phyloP scores from a whole-genome alignment of 2,113 vertebrate species.

The Dasyornis broadbenti region DNA sequence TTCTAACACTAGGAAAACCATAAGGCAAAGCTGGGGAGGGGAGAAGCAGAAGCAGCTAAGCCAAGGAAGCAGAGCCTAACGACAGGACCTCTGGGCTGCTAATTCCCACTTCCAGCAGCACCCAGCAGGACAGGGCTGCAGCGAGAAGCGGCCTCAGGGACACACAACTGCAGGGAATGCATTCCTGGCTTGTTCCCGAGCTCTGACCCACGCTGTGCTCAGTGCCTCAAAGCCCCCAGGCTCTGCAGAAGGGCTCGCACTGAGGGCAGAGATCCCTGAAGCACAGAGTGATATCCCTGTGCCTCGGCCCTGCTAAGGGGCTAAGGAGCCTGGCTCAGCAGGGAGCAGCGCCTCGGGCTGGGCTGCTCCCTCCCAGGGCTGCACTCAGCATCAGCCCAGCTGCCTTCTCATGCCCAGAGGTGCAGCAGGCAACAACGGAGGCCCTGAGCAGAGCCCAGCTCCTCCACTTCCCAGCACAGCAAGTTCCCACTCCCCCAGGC shows the following conservation, averaged over 20 bases:
- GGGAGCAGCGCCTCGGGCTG: background rate
- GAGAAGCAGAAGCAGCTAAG: background rate
- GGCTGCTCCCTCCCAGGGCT: background rate
- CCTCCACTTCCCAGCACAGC: background rate
- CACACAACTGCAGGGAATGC: background rate
- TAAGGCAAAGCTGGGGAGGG: background rate
- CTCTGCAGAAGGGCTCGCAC: background rate
- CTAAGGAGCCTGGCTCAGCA: background rate
- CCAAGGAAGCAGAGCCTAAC: background rate
- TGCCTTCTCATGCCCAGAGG: background rate
- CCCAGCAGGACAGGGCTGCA: background rate
- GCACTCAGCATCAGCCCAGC: background rate
- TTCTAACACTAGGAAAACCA: background rate
- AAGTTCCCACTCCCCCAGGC: constrained; percentile 11
- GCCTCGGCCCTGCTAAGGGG: background rate
- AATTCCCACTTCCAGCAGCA: background rate
- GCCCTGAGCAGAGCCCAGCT: background rate
- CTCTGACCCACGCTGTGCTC: background rate
- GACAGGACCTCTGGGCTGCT: background rate
- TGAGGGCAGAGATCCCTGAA: background rate
- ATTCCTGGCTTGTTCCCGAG: background rate
- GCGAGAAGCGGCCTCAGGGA: background rate
- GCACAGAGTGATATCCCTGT: background rate
- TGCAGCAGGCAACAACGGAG: background rate
- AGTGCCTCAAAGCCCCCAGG: background rate